Conservation (phyloP, 2,888 invertebrate genomes). For the Diplazon laetatorius region DNA sequence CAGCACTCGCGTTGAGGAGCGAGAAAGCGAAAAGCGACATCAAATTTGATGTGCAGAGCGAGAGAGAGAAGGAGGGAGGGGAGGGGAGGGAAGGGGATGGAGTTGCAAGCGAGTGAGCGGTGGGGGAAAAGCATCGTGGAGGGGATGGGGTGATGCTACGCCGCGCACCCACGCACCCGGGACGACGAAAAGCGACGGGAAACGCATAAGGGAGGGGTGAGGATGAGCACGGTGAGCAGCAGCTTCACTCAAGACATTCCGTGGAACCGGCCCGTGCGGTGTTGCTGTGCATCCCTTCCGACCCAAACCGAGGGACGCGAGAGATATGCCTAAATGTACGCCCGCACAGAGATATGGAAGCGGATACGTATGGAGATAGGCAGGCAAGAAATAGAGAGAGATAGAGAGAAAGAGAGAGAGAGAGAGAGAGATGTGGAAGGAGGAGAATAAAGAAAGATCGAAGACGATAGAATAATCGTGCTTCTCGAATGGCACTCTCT, state of each 20-base stretch:
- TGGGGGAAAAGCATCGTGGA: slow-evolving; percentile 33
- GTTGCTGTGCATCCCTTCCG: slow-evolving; percentile 69
- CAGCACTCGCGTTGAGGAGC: slow-evolving; percentile 32
- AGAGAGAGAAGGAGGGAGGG: slow-evolving; percentile 26
- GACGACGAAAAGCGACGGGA: slow-evolving; percentile 24
- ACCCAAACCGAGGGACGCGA: slow-evolving; percentile 48
- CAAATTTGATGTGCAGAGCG: slow-evolving; percentile 58
- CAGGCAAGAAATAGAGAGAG: slow-evolving; percentile 18
- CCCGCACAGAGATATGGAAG: neutral
- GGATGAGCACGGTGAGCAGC: too few relatives aligned
- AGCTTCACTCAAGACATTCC: slow-evolving; percentile 73
- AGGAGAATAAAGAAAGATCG: slow-evolving; percentile 27
- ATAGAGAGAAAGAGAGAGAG: slow-evolving; percentile 28
- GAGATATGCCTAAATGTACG: slow-evolving; percentile 22
- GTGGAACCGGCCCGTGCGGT: slow-evolving; percentile 68
- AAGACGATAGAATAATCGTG: slow-evolving; percentile 44
- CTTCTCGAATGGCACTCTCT: slow-evolving; percentile 59
- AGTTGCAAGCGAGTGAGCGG: too few relatives aligned
- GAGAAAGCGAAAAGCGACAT: slow-evolving; percentile 45
- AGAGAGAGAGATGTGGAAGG: slow-evolving; percentile 24
- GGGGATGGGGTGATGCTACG: slow-evolving; percentile 11
- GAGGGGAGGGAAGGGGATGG: slow-evolving; percentile 39
- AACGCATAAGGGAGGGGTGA: too few relatives aligned
- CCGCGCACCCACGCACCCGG: slow-evolving; percentile 46
- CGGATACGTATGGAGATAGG: slow-evolving; percentile 15